These are phyloP conservation scores for Oxycera nigricornis DNA, from an alignment of 2,888 invertebrate species.

Conservation along the genomic window DNA sequence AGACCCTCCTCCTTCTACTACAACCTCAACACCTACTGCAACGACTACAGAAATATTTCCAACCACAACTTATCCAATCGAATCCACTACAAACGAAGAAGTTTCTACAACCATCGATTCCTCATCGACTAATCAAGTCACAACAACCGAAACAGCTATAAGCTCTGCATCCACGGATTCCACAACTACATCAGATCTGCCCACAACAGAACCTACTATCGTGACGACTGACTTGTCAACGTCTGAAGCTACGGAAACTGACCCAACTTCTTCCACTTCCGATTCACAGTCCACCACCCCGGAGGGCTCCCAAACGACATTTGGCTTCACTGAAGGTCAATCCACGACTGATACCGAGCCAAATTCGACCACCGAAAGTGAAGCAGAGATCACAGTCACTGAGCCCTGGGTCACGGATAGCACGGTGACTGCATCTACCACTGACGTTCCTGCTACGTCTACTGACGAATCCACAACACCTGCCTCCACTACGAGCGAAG, in stretches of 20 bases:
- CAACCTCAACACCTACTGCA: not conserved
- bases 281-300: not conserved
- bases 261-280: not conserved
- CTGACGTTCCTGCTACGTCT: not conserved
- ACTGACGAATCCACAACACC: not conserved
- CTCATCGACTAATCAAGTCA: not conserved
- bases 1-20: not conserved
- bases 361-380: not conserved
- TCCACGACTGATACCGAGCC: not conserved
- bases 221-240: not conserved
- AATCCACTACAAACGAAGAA: constrained; percentile 3
- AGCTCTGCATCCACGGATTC: not conserved
- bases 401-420: not conserved
- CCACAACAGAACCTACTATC: not conserved
- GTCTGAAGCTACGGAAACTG: not conserved
- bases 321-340: too few relatives aligned
- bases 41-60: not conserved
- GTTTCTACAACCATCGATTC: not conserved
- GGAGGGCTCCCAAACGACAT: not conserved
- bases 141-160: not conserved
- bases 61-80: not conserved
- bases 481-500: too few relatives aligned
- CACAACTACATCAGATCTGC: not conserved
- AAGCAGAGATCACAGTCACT: not conserved
- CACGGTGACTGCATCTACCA: too few relatives aligned